These are phyloP conservation scores for Mormoops blainvillei DNA, from an alignment of 2,113 vertebrate genomes.

Conservation along the genomic window DNA sequence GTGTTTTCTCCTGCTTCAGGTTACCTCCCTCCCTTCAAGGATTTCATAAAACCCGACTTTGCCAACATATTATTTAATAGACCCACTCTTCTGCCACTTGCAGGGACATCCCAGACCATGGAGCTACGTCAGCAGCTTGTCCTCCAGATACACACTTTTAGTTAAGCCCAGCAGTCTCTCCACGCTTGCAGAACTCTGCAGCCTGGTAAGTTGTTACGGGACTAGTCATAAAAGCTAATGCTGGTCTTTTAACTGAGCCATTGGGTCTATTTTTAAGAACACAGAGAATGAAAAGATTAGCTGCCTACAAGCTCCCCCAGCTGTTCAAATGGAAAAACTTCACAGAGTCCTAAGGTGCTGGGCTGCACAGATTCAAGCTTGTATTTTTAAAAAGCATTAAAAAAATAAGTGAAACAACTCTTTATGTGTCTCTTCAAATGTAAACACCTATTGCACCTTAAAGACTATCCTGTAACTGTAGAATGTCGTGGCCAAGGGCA, in stretches of 20 bases:
- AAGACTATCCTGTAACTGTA: background rate
- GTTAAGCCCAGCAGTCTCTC: background rate
- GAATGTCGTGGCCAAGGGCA: background rate
- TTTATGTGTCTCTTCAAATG: background rate
- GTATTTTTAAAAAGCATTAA: constrained; percentile 11
- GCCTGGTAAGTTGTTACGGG: background rate
- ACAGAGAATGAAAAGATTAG: constrained; percentile 31
- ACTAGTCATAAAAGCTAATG: background rate
- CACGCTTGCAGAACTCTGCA: background rate
- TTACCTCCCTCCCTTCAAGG: background rate
- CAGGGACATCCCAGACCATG: accelerated
- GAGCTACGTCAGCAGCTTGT: too few species aligned
- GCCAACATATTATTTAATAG: background rate
- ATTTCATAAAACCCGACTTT: background rate
- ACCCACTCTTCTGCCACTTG: background rate
- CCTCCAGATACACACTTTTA: background rate
- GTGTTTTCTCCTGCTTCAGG: background rate
- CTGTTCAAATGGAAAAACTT: constrained; percentile 74
- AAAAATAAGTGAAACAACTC: background rate
- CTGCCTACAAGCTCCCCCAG: constrained; percentile 67
- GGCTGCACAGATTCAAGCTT: background rate
- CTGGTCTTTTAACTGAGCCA: background rate
- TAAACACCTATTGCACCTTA: background rate
- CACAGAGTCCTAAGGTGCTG: constrained; percentile 49
- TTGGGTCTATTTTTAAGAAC: constrained; percentile 20